Base-by-base conservation (phyloP, 2,888 invertebrate species). In the Lithophane socia region DNA sequence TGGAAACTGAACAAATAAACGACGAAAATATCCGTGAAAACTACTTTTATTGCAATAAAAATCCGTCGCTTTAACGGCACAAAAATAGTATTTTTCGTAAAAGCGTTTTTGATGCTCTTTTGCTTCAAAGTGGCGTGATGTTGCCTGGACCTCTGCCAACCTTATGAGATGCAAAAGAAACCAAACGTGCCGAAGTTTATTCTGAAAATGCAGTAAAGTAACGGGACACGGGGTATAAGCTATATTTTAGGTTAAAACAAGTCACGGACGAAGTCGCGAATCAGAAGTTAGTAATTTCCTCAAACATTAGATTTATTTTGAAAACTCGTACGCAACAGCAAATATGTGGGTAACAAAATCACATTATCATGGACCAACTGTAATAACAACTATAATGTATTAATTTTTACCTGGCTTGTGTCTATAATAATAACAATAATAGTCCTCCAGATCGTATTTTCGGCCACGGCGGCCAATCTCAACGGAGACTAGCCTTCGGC, bases 131-230 rank as follows among this genome's bases (percentile, higher is more conserved):
- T 77, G 42, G 65, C 68, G 75, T 75, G 77, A 78, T 76, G 68
- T 69, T 44, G 13, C 16, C 66, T 87, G 86, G 85, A 80, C 42
- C 24, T 63, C 65, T 70, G 87, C 78, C 83, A 86, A 82, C 24
- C 76, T 42, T 66, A 12, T 61, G 56, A 67, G 54, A 78, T 66
- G 63, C 58, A 66, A 78, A 84, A 85, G 24, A 4, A 71, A 77
- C 44, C 49, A 44, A 49, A 73, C 67, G 64, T 76, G 44, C 68
- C 42, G 49, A 67, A 73, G 37, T 67, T 73, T 73, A 73, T 80
- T 60, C 56, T 63, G 18, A 67, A 83, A 64, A 75, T 63, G 54
- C 21, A 73, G 64, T 56, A 58, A 67, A 16, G 16, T 16, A 5
- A 16, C 16, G 49, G 49, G 16, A 1, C 13, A 16, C 5, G 49